Evolutionary conservation across 2,113 vertebrate genomes (phyloP).

Genomic region (Cygnus atratus): DNA sequence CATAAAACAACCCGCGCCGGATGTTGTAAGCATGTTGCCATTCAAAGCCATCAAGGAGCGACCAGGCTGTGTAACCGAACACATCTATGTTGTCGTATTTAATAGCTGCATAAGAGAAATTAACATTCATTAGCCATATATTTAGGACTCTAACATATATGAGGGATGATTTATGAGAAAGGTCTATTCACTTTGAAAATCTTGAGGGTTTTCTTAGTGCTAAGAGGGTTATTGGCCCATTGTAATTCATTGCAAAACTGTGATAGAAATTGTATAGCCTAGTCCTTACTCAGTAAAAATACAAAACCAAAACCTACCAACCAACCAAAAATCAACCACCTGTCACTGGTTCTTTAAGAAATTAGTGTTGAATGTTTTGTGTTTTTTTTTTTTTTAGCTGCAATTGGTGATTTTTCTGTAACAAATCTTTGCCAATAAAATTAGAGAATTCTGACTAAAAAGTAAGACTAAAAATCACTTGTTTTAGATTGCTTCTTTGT

Average conservation of each 20-base stretch:
- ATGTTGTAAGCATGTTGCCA: slow-evolving; percentile 87
- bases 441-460: background rate
- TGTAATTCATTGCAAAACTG: background rate
- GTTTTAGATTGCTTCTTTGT: background rate
- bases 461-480: background rate
- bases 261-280: background rate
- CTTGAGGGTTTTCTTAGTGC: background rate
- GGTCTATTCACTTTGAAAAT: background rate
- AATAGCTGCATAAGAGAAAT: slow-evolving; percentile 77
- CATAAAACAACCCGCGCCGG: slow-evolving; percentile 90
- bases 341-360: background rate
- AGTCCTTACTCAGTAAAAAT: background rate
- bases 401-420: background rate
- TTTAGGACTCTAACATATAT: background rate
- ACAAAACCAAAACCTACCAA: too few relatives aligned
- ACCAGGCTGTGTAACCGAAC: slow-evolving; percentile 93
- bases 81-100: slow-evolving; percentile 84
- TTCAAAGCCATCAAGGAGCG: slow-evolving; percentile 93
- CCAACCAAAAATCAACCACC: too few relatives aligned
- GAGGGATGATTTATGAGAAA: background rate
- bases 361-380: background rate
- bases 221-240: background rate
- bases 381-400: background rate
- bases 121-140: background rate
- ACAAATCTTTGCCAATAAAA: background rate